Percentiles rank a stretch among this genome's conserved stretches.
Conservation (phyloP, 1,140 invertebrate genomes). For the Latrodectus geometricus region DNA sequence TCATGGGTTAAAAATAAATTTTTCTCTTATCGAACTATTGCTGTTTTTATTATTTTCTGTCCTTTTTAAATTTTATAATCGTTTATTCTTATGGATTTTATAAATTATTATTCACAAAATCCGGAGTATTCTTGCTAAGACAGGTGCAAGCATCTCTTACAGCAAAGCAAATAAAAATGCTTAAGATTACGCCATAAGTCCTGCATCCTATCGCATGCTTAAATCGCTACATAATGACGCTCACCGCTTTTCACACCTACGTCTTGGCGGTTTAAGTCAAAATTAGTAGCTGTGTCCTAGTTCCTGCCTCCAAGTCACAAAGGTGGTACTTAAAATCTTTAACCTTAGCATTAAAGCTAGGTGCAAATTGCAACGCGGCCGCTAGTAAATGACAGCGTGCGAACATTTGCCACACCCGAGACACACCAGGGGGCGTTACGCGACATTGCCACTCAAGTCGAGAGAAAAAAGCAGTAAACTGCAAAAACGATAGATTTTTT, state of each 20-base stretch:
- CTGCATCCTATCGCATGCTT: not conserved
- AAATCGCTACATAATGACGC: not conserved
- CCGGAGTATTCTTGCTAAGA: not conserved
- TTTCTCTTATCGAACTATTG: too few species aligned
- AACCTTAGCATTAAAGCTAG: conserved; percentile 41
- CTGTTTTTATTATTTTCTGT: not conserved
- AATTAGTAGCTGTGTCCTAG: conserved; percentile 38
- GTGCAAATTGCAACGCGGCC: conserved; percentile 51
- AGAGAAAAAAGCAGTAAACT: conserved; percentile 10
- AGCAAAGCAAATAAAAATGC: conserved; percentile 25
- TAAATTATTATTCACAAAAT: not conserved
- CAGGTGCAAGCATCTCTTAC: conserved; percentile 16
- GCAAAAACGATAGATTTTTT: not conserved
- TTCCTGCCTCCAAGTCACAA: conserved; percentile 23
- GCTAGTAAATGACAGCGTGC: conserved; percentile 43
- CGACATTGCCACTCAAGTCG: conserved; percentile 49
- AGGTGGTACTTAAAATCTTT: conserved; percentile 29
- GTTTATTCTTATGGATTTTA: not conserved
- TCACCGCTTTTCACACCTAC: conserved; percentile 39
- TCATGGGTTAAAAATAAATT: too few species aligned
- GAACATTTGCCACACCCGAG: conserved; percentile 50
- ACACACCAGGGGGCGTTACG: conserved; percentile 49
- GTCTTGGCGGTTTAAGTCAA: conserved; percentile 30
- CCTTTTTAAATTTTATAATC: not conserved
- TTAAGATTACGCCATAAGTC: conserved; percentile 24